Percentiles rank a stretch among this genome's conserved stretches.
These are phyloP conservation scores for Cephus sareptanus DNA, from an alignment of 2,888 invertebrate species.

Conservation along the genomic window DNA sequence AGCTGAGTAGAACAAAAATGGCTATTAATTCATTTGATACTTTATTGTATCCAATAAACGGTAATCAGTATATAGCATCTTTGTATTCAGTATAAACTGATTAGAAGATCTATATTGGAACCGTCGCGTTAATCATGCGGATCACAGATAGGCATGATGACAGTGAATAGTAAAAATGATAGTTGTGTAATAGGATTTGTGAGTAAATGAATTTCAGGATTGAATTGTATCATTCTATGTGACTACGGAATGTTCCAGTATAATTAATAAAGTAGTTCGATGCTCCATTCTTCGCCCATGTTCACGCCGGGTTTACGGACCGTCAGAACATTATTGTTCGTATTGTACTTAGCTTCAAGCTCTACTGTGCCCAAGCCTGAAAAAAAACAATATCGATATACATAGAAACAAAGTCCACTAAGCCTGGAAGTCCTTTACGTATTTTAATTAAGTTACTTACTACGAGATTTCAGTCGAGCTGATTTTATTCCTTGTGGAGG, in stretches of 20 bases:
- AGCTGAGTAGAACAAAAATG: too few relatives aligned
- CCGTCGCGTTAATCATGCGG: too few relatives aligned
- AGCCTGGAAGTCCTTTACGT: not conserved
- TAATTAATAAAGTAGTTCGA: slow-evolving; percentile 58
- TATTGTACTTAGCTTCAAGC: slow-evolving; percentile 76
- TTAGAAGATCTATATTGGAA: too few relatives aligned
- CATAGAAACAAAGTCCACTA: not conserved
- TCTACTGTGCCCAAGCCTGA: slow-evolving; percentile 71
- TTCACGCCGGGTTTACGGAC: slow-evolving; percentile 89
- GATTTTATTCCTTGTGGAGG: slow-evolving; percentile 76
- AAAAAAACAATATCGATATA: slow-evolving; percentile 45
- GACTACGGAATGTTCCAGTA: slow-evolving; percentile 8
- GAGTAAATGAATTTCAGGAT: too few relatives aligned
- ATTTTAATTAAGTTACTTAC: slow-evolving; percentile 57
- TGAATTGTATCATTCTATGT: not conserved
- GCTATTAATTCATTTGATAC: too few relatives aligned
- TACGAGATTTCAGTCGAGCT: slow-evolving; percentile 70
- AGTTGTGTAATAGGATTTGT: too few relatives aligned
- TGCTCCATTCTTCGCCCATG: slow-evolving; percentile 83
- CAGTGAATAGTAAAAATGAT: too few relatives aligned
- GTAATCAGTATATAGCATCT: too few relatives aligned
- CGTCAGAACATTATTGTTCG: slow-evolving; percentile 76
- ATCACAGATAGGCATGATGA: too few relatives aligned
- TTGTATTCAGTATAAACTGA: too few relatives aligned
- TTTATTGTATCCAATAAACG: too few relatives aligned